Evolutionary conservation across 2,888 invertebrate species (phyloP).

Genomic region (Dascillus cervinus): DNA sequence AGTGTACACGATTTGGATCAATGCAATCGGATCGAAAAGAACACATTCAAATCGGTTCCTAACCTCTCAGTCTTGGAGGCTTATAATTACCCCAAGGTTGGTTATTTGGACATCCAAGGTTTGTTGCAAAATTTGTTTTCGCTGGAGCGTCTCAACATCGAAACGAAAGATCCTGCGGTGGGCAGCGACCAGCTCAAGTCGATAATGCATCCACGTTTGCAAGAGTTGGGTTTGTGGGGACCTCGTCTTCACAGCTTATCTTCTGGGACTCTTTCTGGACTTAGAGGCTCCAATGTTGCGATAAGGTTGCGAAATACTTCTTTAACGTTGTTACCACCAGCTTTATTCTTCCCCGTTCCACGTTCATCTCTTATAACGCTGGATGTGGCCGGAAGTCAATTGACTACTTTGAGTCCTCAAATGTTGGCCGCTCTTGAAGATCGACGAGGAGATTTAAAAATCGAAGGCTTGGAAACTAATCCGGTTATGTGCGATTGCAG

Average conservation of each 20-base stretch:
- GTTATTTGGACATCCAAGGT: slow-evolving; percentile 80
- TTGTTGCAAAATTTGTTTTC: slow-evolving; percentile 68
- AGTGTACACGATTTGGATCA: slow-evolving; percentile 59
- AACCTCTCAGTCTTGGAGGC: slow-evolving; percentile 65
- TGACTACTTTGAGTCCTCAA: slow-evolving; percentile 69
- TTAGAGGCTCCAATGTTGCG: slow-evolving; percentile 62
- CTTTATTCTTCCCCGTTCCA: slow-evolving; percentile 79
- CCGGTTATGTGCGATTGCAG: slow-evolving; percentile 83
- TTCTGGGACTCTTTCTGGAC: slow-evolving; percentile 75
- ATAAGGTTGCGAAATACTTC: slow-evolving; percentile 79
- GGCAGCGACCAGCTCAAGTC: slow-evolving; percentile 77
- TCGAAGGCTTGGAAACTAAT: slow-evolving; percentile 69
- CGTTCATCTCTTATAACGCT: slow-evolving; percentile 73
- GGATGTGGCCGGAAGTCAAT: slow-evolving; percentile 70
- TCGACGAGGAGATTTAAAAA: slow-evolving; percentile 63
- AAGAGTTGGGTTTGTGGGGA: slow-evolving; percentile 67
- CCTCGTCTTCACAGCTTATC: slow-evolving; percentile 67
- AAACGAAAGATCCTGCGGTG: slow-evolving; percentile 75
- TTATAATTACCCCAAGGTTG: slow-evolving; percentile 69
- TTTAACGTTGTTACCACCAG: slow-evolving; percentile 67
- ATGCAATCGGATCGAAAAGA: slow-evolving; percentile 73
- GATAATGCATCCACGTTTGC: slow-evolving; percentile 68
- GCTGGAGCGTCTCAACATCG: slow-evolving; percentile 70
- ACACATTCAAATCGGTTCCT: slow-evolving; percentile 64
- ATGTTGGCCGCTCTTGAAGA: slow-evolving; percentile 76